Conservation (phyloP, 2,113 vertebrate species). For the Gobio gobio region DNA sequence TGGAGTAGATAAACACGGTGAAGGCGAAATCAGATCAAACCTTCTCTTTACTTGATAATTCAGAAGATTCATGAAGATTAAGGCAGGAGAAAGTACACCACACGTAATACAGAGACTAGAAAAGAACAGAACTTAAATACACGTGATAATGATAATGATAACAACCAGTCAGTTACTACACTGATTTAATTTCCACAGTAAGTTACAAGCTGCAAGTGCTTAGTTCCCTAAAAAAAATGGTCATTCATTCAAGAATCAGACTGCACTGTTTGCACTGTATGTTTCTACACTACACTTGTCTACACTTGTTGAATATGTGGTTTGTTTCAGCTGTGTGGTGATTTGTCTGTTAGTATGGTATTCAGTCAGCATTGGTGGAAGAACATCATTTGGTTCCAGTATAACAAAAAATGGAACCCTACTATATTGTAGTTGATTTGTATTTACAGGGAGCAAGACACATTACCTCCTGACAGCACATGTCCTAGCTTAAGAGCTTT, state of each 20-base stretch:
- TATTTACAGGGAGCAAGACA: conserved; percentile 66
- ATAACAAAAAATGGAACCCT: neutral
- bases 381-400: neutral
- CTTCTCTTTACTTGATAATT: too few relatives aligned
- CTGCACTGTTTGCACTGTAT: neutral
- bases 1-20: too few relatives aligned
- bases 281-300: neutral
- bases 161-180: neutral
- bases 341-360: neutral
- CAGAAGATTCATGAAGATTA: too few relatives aligned
- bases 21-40: too few relatives aligned
- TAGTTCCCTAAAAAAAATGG: too few relatives aligned
- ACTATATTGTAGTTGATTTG: conserved; percentile 46
- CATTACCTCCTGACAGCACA: conserved; percentile 64
- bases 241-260: neutral
- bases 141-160: too few relatives aligned
- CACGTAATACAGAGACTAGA: too few relatives aligned
- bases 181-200: neutral
- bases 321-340: neutral
- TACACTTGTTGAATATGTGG: too few relatives aligned
- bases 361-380: neutral
- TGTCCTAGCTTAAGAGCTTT: conserved; percentile 20
- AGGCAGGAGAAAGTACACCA: too few relatives aligned
- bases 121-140: too few relatives aligned
- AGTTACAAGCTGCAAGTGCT: neutral